Conservation (phyloP, 1,140 invertebrate genomes). For the Aphaenogaster rudis region DNA sequence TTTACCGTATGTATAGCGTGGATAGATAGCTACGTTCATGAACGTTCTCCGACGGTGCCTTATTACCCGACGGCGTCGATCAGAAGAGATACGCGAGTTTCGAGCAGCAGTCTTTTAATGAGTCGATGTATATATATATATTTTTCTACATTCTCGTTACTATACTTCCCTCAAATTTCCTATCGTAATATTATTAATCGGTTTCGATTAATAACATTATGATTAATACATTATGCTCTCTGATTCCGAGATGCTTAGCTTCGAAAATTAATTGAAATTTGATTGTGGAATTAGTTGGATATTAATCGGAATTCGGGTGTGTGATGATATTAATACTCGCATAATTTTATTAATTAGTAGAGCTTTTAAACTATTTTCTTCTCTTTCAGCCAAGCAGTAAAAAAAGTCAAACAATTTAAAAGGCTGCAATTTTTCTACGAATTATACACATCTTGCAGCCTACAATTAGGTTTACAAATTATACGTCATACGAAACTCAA, state of each 20-base stretch:
- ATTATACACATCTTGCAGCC: not conserved
- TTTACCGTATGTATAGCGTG: slow-evolving; percentile 34
- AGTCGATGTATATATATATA: not conserved
- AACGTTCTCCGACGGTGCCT: not conserved
- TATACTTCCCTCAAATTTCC: not conserved
- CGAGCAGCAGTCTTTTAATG: slow-evolving; percentile 64
- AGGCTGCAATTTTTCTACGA: not conserved
- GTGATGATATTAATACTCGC: not conserved
- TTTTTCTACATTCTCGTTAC: not conserved
- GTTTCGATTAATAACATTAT: too few species aligned
- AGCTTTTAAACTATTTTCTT: slow-evolving; percentile 14
- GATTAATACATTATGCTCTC: not conserved
- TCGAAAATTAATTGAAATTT: slow-evolving; percentile 24
- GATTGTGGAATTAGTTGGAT: slow-evolving; percentile 12
- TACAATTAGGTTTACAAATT: not conserved
- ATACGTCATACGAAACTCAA: not conserved
- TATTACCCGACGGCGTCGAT: not conserved
- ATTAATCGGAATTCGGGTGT: slow-evolving; percentile 30
- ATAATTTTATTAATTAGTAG: slow-evolving; percentile 7
- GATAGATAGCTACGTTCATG: slow-evolving; percentile 31
- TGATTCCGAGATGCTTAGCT: slow-evolving; percentile 20
- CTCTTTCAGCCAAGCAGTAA: not conserved
- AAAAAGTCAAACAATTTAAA: slow-evolving; percentile 15
- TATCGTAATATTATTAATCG: not conserved
- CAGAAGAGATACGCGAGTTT: slow-evolving; percentile 22